A percentile compares a stretch with the other conserved stretches of the same genome.
These are phyloP conservation scores for Camponotus floridanus DNA, from an alignment of 1,140 invertebrate species.

Conservation along the genomic window DNA sequence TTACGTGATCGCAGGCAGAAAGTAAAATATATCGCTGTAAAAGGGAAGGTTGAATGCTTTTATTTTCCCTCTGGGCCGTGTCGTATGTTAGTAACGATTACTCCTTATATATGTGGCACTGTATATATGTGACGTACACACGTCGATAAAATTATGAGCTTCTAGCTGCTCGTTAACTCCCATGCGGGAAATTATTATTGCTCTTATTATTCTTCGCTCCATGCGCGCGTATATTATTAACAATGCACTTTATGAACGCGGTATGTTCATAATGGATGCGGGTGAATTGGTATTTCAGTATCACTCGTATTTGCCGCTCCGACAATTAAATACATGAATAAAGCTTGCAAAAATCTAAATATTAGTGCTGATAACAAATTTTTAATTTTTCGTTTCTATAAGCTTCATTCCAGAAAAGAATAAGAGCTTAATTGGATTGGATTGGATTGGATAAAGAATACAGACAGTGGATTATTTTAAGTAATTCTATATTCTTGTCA, in stretches of 20 bases:
- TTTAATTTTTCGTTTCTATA: no score
- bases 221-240: slow-evolving; percentile 6
- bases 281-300: slow-evolving; percentile 24
- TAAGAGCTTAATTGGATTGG: no score
- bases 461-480: no score
- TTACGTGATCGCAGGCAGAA: slow-evolving; percentile 31
- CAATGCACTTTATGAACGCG: slow-evolving; percentile 23
- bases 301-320: neutral
- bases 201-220: slow-evolving; percentile 13
- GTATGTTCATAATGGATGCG: slow-evolving; percentile 14
- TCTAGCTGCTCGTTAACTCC: slow-evolving; percentile 37
- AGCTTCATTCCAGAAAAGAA: no score
- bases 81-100: slow-evolving; percentile 46
- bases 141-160: slow-evolving; percentile 14
- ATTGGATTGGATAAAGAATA: no score
- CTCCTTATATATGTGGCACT: slow-evolving; percentile 7
- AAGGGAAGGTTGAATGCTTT: slow-evolving; percentile 39
- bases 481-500: no score
- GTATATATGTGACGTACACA: neutral
- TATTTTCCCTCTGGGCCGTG: slow-evolving; percentile 42
- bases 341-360: neutral
- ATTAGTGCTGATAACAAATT: neutral
- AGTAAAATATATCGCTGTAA: slow-evolving; percentile 45
- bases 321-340: slow-evolving; percentile 12
- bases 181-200: slow-evolving; percentile 15